Conservation (phyloP, 2,888 invertebrate genomes). For the Cephus pygmeus region DNA sequence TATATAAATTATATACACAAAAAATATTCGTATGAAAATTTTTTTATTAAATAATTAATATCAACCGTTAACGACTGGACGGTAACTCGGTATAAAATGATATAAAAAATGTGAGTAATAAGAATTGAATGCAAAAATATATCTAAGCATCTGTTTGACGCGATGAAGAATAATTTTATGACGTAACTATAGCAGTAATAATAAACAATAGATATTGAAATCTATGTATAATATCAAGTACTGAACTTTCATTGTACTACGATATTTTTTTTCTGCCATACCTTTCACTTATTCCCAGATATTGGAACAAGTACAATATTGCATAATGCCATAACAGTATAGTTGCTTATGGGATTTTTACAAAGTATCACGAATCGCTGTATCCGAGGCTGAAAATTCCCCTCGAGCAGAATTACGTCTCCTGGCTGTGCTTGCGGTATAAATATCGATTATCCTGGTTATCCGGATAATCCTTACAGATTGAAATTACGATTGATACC, state of each 20-base stretch:
- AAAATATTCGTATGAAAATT: background rate
- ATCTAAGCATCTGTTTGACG: too few species aligned
- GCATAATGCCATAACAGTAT: background rate
- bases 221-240: background rate
- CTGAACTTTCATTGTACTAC: background rate
- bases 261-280: background rate
- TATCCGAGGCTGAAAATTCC: slow-evolving; percentile 39
- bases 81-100: too few species aligned
- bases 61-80: too few species aligned
- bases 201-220: background rate
- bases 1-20: background rate
- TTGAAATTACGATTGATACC: slow-evolving; percentile 49
- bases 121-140: background rate
- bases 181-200: background rate
- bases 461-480: slow-evolving; percentile 58
- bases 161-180: too few species aligned
- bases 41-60: background rate
- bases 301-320: background rate
- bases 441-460: slow-evolving; percentile 58
- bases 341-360: slow-evolving; percentile 6
- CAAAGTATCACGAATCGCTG: slow-evolving; percentile 34
- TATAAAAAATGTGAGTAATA: background rate
- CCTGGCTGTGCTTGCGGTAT: slow-evolving; percentile 32
- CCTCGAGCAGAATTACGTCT: slow-evolving; percentile 2
- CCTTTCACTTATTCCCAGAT: background rate